phyloP scores from a whole-genome alignment of 2,797 vertebrate species.

The Craterocephalus amniculus region DNA sequence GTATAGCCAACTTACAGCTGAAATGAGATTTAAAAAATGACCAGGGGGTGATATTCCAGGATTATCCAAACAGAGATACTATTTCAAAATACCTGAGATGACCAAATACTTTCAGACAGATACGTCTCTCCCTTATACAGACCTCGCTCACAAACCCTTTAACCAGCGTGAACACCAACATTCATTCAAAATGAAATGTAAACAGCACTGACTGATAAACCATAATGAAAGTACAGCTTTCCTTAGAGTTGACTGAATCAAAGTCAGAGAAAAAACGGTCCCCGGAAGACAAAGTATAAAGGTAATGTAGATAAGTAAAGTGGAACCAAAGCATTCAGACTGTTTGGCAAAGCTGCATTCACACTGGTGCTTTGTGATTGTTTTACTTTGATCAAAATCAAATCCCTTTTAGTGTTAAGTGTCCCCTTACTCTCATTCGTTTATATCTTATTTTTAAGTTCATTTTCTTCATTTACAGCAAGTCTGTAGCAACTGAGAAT shows the following conservation, averaged over 20 bases:
- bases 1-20: not conserved
- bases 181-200: not conserved
- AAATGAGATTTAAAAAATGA: conserved; percentile 17
- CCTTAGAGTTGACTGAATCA: conserved; percentile 17
- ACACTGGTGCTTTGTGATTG: not conserved
- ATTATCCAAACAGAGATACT: too few relatives aligned
- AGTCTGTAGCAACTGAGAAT: not conserved
- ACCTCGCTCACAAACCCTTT: not conserved
- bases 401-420: not conserved
- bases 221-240: conserved; percentile 6
- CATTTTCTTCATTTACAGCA: not conserved
- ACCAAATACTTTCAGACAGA: not conserved
- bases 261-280: conserved; percentile 8
- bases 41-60: not conserved
- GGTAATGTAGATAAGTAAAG: conserved; percentile 11
- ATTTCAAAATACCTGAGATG: not conserved
- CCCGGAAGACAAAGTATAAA: conserved; percentile 26
- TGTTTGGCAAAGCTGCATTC: not conserved
- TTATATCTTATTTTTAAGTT: not conserved
- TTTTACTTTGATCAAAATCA: not conserved
- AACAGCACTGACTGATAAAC: not conserved
- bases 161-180: not conserved
- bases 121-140: not conserved
- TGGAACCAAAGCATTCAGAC: conserved; percentile 4
- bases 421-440: not conserved